Evolutionary conservation across 2,113 vertebrate genomes (phyloP).

Genomic region (Ochotona princeps): DNA sequence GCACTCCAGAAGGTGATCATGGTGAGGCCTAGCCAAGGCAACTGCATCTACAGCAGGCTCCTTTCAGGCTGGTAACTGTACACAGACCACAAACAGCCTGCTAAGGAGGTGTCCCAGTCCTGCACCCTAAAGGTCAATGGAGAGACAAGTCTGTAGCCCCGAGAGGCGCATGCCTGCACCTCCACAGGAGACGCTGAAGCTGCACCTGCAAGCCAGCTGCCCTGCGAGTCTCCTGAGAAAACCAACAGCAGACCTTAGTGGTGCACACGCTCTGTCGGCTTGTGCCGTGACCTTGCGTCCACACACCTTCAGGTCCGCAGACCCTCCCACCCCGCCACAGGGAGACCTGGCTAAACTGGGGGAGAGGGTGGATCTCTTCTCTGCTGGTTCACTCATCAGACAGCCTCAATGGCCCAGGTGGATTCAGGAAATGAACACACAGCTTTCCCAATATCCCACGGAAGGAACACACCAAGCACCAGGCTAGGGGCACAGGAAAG

Average conservation of each 20-base stretch:
- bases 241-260: too few relatives aligned
- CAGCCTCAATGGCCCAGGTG: too few relatives aligned
- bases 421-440: background rate
- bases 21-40: too few relatives aligned
- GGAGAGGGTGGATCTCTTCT: too few relatives aligned
- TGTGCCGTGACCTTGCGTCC: background rate
- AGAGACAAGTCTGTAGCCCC: background rate
- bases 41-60: too few relatives aligned
- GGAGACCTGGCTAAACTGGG: background rate
- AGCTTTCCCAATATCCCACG: background rate
- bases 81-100: too few relatives aligned
- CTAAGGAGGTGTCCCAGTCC: too few relatives aligned
- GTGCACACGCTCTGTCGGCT: too few relatives aligned
- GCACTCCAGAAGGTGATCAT: background rate
- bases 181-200: background rate
- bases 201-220: background rate
- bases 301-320: background rate
- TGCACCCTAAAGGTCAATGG: background rate
- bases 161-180: background rate
- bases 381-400: too few relatives aligned
- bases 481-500: background rate
- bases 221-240: background rate
- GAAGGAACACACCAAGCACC: background rate
- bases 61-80: too few relatives aligned
- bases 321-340: background rate